These are phyloP conservation scores for Drosophila melanica DNA, from an alignment of 1,140 invertebrate genomes.

Conservation along the genomic window DNA sequence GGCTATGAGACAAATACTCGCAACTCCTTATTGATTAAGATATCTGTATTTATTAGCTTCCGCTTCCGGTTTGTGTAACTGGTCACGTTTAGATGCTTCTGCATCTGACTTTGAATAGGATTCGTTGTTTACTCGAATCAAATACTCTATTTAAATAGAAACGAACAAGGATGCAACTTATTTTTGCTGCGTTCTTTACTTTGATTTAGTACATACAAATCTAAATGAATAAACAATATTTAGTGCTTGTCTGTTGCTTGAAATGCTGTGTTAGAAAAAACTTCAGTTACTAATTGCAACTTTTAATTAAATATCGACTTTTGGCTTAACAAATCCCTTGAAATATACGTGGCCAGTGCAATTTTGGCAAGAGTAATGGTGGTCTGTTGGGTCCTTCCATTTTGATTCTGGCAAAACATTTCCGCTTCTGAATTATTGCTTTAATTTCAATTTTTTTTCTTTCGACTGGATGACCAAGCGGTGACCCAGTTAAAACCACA, in stretches of 20 bases:
- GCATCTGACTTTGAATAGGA: background rate
- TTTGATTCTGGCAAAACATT: slow-evolving; percentile 67
- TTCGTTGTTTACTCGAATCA: slow-evolving; percentile 15
- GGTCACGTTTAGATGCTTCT: slow-evolving; percentile 4
- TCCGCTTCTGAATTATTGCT: slow-evolving; percentile 78
- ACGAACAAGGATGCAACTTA: slow-evolving; percentile 1
- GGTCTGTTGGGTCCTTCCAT: slow-evolving; percentile 48
- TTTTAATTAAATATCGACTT: slow-evolving; percentile 73
- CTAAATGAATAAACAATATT: background rate
- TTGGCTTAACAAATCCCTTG: slow-evolving; percentile 4
- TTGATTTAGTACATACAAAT: background rate
- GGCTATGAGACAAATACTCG: slow-evolving; percentile 16
- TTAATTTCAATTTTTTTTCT: slow-evolving; percentile 43
- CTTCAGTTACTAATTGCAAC: slow-evolving; percentile 57
- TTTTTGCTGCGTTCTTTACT: too few species aligned
- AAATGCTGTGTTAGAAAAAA: slow-evolving; percentile 9
- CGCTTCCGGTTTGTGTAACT: slow-evolving; percentile 43
- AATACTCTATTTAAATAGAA: slow-evolving; percentile 43
- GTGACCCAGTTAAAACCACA: slow-evolving; percentile 47
- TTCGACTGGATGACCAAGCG: slow-evolving; percentile 29
- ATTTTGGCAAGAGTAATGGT: slow-evolving; percentile 15
- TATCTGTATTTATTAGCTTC: slow-evolving; percentile 47
- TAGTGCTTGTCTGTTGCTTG: background rate
- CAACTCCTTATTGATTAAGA: slow-evolving; percentile 7
- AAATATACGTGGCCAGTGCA: slow-evolving; percentile 23